Percentiles rank a stretch among this genome's conserved stretches.
Conservation (phyloP, 2,888 invertebrate genomes). For the Tinea trinotella region DNA sequence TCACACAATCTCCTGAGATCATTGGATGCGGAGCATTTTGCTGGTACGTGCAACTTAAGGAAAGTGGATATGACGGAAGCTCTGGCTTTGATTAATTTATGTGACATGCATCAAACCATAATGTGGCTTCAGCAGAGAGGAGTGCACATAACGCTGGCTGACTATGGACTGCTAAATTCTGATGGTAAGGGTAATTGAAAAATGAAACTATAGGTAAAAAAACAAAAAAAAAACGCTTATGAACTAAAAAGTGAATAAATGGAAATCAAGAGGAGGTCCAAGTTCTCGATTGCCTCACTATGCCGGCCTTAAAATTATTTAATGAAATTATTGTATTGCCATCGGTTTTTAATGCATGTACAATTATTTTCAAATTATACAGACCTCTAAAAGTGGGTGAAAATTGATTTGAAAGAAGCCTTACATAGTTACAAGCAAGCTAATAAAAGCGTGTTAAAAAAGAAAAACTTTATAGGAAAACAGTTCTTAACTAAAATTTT, state of each 20-base stretch:
- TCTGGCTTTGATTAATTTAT: conserved; percentile 39
- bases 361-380: no score
- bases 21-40: conserved; percentile 66
- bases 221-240: neutral
- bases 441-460: no score
- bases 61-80: conserved; percentile 67
- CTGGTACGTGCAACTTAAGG: conserved; percentile 74
- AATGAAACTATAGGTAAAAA: neutral
- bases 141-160: conserved; percentile 45
- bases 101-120: conserved; percentile 41
- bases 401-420: no score
- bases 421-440: no score
- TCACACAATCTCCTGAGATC: conserved; percentile 69
- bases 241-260: no score
- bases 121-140: conserved; percentile 50
- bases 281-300: no score
- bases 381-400: no score
- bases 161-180: conserved; percentile 48
- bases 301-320: no score
- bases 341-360: no score
- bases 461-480: no score
- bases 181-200: conserved; percentile 40
- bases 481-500: no score
- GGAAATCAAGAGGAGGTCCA: neutral
- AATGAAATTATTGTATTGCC: no score